Conservation (phyloP, 2,113 vertebrate species). For the Platichthys stellatus region DNA sequence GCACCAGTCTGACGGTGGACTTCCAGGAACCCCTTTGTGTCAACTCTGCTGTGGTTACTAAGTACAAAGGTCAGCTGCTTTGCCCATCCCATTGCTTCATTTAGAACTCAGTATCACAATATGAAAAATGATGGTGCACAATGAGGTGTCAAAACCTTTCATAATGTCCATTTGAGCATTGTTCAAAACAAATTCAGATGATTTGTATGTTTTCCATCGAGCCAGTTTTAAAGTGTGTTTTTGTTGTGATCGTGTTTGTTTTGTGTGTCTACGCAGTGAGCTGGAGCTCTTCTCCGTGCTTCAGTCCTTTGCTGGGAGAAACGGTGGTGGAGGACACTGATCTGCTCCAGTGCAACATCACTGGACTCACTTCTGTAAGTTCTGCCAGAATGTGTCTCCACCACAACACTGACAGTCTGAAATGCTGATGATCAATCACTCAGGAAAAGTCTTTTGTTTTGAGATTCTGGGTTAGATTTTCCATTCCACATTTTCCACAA, state of each 20-base stretch:
- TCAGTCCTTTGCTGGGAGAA: conserved; percentile 84
- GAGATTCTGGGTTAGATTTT: background rate
- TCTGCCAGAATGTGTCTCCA: background rate
- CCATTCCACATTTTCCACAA: background rate
- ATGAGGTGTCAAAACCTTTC: background rate
- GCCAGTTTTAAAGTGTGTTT: background rate
- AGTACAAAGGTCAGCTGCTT: conserved; percentile 86
- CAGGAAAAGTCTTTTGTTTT: background rate
- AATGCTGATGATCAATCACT: background rate
- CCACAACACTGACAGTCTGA: background rate
- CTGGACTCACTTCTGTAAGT: conserved; percentile 86
- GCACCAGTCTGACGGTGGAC: conserved; percentile 85
- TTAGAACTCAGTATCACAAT: conserved; percentile 25
- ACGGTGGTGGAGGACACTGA: conserved; percentile 84
- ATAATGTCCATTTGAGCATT: background rate
- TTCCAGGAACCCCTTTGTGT: conserved; percentile 89
- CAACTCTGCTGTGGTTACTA: conserved; percentile 90
- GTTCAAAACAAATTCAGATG: background rate
- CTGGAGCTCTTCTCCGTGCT: conserved; percentile 86
- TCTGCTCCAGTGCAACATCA: conserved; percentile 85
- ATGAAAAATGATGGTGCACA: background rate
- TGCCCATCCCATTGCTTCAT: conserved; percentile 1
- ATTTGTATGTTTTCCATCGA: background rate
- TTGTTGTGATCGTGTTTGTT: background rate
- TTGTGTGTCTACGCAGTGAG: conserved; percentile 81